phyloP scores from a whole-genome alignment of 2,888 invertebrate genomes.

The Nomada fabriciana region DNA sequence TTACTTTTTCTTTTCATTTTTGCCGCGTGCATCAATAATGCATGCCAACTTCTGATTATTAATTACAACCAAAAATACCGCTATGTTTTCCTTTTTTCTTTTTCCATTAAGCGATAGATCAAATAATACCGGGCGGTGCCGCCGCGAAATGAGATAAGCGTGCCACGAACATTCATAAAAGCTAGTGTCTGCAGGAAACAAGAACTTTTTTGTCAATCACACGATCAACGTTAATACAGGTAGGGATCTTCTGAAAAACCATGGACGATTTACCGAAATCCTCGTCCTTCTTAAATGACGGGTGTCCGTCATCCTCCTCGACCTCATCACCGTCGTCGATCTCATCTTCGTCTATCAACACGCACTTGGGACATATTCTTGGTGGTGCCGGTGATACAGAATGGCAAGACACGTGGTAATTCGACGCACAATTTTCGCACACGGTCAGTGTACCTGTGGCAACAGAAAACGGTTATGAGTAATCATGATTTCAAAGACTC shows the following conservation, averaged over 20 bases:
- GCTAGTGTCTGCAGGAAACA: slow-evolving; percentile 74
- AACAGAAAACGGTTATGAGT: background rate
- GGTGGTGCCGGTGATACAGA: slow-evolving; percentile 84
- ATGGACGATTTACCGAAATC: slow-evolving; percentile 78
- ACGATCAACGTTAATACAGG: slow-evolving; percentile 69
- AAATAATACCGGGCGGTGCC: slow-evolving; percentile 54
- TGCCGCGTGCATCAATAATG: slow-evolving; percentile 12
- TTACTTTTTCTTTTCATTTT: slow-evolving; percentile 26
- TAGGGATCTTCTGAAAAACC: slow-evolving; percentile 57
- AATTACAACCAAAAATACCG: slow-evolving; percentile 31
- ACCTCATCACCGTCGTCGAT: slow-evolving; percentile 59
- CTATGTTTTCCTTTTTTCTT: background rate
- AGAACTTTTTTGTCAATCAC: slow-evolving; percentile 81
- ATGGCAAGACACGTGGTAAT: slow-evolving; percentile 86
- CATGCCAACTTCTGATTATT: slow-evolving; percentile 33
- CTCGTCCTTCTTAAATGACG: slow-evolving; percentile 73
- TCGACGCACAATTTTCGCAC: slow-evolving; percentile 85
- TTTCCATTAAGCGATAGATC: slow-evolving; percentile 35
- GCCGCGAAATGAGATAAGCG: slow-evolving; percentile 69
- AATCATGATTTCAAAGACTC: background rate
- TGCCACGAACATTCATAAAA: slow-evolving; percentile 65
- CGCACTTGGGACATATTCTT: slow-evolving; percentile 85
- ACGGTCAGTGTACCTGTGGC: slow-evolving; percentile 83
- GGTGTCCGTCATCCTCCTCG: slow-evolving; percentile 44
- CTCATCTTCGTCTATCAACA: slow-evolving; percentile 63